Evolutionary conservation across 2,888 invertebrate species (phyloP), one percentile per base, ranked within the genome.

Genomic region (Dusona sp.): DNA sequence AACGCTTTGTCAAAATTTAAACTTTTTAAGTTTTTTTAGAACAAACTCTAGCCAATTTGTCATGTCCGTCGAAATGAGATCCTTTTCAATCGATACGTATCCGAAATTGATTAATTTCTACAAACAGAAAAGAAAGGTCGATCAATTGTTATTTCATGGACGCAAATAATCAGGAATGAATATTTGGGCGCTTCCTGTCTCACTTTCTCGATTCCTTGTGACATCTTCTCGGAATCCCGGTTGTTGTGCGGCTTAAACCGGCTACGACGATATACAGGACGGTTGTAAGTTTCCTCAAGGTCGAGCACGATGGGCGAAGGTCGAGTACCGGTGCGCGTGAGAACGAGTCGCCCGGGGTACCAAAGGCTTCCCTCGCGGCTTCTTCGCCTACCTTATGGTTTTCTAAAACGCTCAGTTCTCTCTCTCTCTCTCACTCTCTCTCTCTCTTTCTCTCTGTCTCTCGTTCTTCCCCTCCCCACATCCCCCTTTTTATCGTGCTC

Each of bases 291-390:
- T 77, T 83, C 25, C 72, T 83, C 83, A 86, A 86, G 86, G 77
- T 83, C 77, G 83, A 80, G 51, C 77, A 54, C 45, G 83, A 45
- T 85, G 29, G 74, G 42, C 54, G 80, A 80, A 77, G 84, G 84
- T 72, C 84, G 84, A 77, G 77, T 72, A 67, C 67, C 51, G 72
- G 73, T 42, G 57, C 79, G 29, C 64, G 54, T 61, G 82, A 70
- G 51, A 79, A 65, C 51, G 38, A 79, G 42, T 51, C 85, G 85
- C 81, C 68, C 79, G 45, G 29, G 61, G 42, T 77, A 72, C 74
- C 80, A 42, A 75, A 79, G 68, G 84, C 84, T 79, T 70, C 57
- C 51, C 68, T 42, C 70, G 65, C 42, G 45, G 25, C 51, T 51
- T 67, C 51, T 54, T 68, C 38, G 67, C 42, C 65, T 48, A 65